Evolutionary conservation across 2,797 vertebrate species (phyloP), one percentile per base, ranked within the genome.

Genomic region (Hypotaenidia philippensis): DNA sequence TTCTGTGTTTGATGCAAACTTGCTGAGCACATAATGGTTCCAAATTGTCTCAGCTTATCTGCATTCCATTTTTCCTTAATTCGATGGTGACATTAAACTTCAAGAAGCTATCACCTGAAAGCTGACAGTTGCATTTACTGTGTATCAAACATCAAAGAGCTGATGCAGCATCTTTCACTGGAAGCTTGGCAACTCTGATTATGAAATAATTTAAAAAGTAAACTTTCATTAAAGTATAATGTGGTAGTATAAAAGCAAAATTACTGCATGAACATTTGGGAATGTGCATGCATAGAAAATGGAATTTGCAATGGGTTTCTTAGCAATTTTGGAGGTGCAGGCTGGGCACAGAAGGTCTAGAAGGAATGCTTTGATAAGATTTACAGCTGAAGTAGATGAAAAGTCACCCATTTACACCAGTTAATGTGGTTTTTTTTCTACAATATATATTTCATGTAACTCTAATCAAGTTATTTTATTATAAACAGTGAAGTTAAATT

Each of bases 11-110:
- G 83, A 90, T 60, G 60, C 23, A 96, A 93, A 87, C 14, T 75
- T 88, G 26, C 82, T 93, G 57, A 93, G 32, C 53, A 68, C 47
- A 44, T 77, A 95, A 57, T 41, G 50, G 26, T 80, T 94, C 26
- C 60, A 97, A 94, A 92, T 55, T 83, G 27, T 60, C n/a, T 87
- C 50, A 22, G 68, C 34, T 95, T 89, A 80, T 66, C 34, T 96
- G n/a, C 55, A 55, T 59, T 61, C 17, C 5, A 23, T 65, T 40
- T 69, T 75, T 81, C 78, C 81, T 90, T 74, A 95, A 82, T 91
- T 91, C 7, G 2, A 5, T 87, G 21, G 11, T 87, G 89, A 68
- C 49, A 94, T 86, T 95, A 90, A 50, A 78, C 25, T 92, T 75
- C 53, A 85, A 26, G 45, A 65, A 94, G 59, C 36, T 86, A 82